These are phyloP conservation scores for Peucedramus taeniatus DNA, from an alignment of 2,113 vertebrate species.

Conservation along the genomic window DNA sequence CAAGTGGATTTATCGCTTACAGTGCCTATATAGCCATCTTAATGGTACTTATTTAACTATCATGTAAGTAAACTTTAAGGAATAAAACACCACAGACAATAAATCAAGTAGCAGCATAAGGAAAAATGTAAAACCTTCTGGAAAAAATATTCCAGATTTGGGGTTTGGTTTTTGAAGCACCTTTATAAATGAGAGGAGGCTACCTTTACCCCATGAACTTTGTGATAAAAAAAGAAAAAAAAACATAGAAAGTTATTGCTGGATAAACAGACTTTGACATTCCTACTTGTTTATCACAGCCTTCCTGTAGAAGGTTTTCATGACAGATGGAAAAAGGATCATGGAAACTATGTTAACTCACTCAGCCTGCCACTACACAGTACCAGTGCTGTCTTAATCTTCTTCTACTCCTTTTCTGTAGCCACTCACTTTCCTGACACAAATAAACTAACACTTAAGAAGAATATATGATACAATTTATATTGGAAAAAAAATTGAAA, in stretches of 20 bases:
- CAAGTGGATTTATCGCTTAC: background rate
- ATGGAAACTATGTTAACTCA: background rate
- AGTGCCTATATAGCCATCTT: background rate
- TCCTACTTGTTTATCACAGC: background rate
- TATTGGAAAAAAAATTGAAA: background rate
- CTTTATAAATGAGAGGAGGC: background rate
- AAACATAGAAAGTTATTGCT: background rate
- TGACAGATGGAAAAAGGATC: background rate
- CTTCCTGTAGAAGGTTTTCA: background rate
- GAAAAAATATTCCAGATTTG: background rate
- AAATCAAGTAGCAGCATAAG: background rate
- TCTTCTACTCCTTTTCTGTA: background rate
- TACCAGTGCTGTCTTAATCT: background rate
- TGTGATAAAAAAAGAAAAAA: background rate
- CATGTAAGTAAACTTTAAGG: background rate
- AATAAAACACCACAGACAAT: background rate
- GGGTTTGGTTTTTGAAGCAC: background rate
- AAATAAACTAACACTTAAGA: background rate
- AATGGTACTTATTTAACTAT: background rate
- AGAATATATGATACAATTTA: background rate
- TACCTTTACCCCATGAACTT: background rate
- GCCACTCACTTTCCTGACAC: background rate
- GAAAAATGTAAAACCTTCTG: background rate
- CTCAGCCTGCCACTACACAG: background rate
- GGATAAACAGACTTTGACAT: background rate